phyloP scores from a whole-genome alignment of 2,888 invertebrate species.

The Pediacus dermestoides region DNA sequence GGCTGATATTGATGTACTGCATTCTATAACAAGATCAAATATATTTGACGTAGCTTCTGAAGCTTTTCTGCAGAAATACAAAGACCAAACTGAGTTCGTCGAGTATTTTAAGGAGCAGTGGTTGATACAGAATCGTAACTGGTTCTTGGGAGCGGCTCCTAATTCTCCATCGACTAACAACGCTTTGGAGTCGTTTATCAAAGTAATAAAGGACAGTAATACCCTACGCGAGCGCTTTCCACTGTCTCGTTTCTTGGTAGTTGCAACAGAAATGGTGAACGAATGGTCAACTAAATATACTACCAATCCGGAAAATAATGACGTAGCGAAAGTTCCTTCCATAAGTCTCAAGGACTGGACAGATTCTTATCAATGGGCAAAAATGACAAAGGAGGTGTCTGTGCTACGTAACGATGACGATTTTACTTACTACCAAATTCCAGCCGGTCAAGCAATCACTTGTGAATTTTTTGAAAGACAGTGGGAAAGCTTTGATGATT shows the following conservation, averaged over 20 bases:
- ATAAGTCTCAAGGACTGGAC: conserved; percentile 11
- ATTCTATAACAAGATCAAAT: conserved; percentile 23
- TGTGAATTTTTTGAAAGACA: background rate
- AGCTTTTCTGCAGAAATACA: conserved; percentile 27
- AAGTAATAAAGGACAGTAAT: conserved; percentile 11
- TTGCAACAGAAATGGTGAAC: conserved; percentile 7
- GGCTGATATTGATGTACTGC: conserved; percentile 26
- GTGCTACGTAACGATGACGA: background rate
- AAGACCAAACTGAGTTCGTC: conserved; percentile 9
- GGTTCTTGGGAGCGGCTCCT: conserved; percentile 12
- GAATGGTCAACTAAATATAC: conserved; percentile 11
- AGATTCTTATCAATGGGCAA: conserved; percentile 10
- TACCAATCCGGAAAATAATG: too few relatives aligned
- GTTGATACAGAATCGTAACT: conserved; percentile 14
- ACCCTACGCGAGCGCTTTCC: conserved; percentile 11
- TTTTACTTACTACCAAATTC: background rate
- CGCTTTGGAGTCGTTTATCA: conserved; percentile 12
- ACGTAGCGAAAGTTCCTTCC: too few relatives aligned
- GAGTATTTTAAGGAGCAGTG: conserved; percentile 15
- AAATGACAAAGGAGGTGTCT: background rate
- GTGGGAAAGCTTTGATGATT: conserved; percentile 10
- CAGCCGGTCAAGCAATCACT: background rate
- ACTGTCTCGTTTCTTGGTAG: conserved; percentile 8
- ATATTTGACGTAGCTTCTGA: conserved; percentile 28
- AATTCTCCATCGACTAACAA: conserved; percentile 11